These are phyloP conservation scores for Anneissia japonica DNA, from an alignment of 35 echinoderm and acorn worm genomes.

Conservation along the genomic window DNA sequence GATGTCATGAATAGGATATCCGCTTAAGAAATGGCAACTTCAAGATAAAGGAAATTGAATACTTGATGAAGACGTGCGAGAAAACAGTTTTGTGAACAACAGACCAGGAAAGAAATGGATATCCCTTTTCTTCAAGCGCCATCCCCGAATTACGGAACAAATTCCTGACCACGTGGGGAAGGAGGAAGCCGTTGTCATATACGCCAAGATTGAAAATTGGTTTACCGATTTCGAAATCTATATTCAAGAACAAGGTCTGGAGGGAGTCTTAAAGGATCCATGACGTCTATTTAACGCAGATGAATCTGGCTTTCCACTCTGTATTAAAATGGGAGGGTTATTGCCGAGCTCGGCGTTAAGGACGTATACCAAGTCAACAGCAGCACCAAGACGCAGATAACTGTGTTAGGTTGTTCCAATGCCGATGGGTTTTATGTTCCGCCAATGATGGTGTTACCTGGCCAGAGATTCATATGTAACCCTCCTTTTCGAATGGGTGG, in stretches of 20 bases:
- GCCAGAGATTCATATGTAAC: neutral
- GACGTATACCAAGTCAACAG: neutral
- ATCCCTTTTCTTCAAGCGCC: conserved; percentile 20
- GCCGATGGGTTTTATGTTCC: conserved; percentile 6
- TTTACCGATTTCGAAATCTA: conserved; percentile 23
- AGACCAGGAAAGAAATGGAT: conserved; percentile 43
- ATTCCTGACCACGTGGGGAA: conserved; percentile 22
- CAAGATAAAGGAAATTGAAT: conserved; percentile 39
- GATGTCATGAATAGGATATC: conserved; percentile 38
- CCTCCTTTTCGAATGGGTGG: neutral
- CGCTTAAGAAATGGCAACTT: conserved; percentile 18
- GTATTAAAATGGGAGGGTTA: neutral
- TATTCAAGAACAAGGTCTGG: neutral
- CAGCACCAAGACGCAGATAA: neutral
- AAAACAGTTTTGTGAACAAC: conserved; percentile 30
- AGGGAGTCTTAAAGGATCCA: neutral
- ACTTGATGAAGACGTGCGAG: conserved; percentile 24
- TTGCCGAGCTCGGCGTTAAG: neutral
- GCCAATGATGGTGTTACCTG: conserved; percentile 6
- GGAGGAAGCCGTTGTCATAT: conserved; percentile 21
- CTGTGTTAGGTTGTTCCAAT: conserved; percentile 16
- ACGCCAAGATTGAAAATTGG: conserved; percentile 14
- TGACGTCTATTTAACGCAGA: neutral
- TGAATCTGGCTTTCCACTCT: too few relatives aligned
- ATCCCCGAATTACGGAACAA: conserved; percentile 29